Evolutionary conservation across 2,113 vertebrate species (phyloP), one percentile per base, ranked within the genome.

Genomic region (Lepisosteus oculatus): DNA sequence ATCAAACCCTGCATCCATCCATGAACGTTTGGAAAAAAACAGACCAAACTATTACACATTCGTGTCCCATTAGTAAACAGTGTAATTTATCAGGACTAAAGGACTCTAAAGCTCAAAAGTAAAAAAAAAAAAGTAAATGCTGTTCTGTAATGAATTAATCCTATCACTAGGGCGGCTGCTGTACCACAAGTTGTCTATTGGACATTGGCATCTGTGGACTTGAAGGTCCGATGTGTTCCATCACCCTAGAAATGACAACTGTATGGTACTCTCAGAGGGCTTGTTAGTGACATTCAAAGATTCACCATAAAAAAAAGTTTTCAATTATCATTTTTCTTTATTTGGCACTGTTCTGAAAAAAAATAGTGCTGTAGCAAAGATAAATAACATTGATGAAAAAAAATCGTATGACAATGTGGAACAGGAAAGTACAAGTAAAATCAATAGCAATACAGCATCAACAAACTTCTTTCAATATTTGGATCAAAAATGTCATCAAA

Each of bases 271-370:
- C 68, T 44, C 0, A 15, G 3, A 15, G 0, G 4, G 8, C 79
- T 79, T 81, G 72, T 76, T 57, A 74, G 43, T 69, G 17, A 62
- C 8, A 64, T 6, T 59, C 43, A 76, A 65, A 72, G 3, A 2
- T 6, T 47, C 3, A n/a, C 15, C 70, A 9, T 14, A 74, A 41
- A 6, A 51, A 51, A 29, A 63, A 74, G 8, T 67, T 67, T 78
- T 13, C 51, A 78, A 80, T 79, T 43, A 63, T 69, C 5, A 51
- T 51, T 59, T 6, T 3, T 51, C 84, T 29, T 74, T 88, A 85
- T 86, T 87, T 88, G 81, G 70, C 76, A 82, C 71, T 43, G 79
- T 85, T 80, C 75, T 61, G 61, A 55, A 69, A 11, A 0, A 80
- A 80, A 67, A 69, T 15, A 74, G 78, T 6, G 75, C 5, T 77